These are phyloP conservation scores for Prosapia bicincta DNA, from an alignment of 2,888 invertebrate species.

Conservation along the genomic window DNA sequence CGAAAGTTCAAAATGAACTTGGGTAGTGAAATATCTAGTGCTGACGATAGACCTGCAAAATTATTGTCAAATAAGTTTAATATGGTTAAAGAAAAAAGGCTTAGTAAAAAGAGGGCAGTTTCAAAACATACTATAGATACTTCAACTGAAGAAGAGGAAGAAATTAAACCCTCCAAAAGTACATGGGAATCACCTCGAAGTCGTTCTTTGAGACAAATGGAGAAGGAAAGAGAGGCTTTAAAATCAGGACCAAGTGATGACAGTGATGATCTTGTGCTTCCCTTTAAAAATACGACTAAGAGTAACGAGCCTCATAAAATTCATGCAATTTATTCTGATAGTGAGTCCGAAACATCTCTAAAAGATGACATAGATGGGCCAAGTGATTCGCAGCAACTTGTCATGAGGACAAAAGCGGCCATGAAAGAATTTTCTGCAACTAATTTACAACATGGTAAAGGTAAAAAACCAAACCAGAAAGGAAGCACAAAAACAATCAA, in stretches of 20 bases:
- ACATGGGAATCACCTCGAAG: constrained; percentile 49
- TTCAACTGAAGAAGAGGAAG: constrained; percentile 56
- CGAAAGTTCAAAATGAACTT: constrained; percentile 23
- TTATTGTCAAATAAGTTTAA: constrained; percentile 26
- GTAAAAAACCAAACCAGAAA: constrained; percentile 46
- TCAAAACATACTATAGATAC: constrained; percentile 36
- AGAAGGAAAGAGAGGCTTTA: constrained; percentile 64
- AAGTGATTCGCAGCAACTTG: constrained; percentile 64
- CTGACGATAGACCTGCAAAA: constrained; percentile 34
- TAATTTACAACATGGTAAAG: constrained; percentile 9
- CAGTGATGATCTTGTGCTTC: constrained; percentile 73
- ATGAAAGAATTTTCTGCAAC: constrained; percentile 74
- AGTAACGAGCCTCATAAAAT: constrained; percentile 52
- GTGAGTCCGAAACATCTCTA: constrained; percentile 58
- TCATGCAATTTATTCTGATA: constrained; percentile 81
- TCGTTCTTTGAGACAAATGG: constrained; percentile 66
- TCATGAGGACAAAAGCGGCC: constrained; percentile 75
- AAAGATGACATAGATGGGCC: constrained; percentile 53
- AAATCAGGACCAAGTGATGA: constrained; percentile 56
- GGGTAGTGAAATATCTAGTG: constrained; percentile 38
- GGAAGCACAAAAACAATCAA: constrained; percentile 48
- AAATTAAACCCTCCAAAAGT: constrained; percentile 32
- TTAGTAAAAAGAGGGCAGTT: constrained; percentile 36
- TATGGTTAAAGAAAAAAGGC: constrained; percentile 34
- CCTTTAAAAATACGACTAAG: constrained; percentile 50